Conservation (phyloP, 2,113 vertebrate genomes). For the Phodopus roborovskii region DNA sequence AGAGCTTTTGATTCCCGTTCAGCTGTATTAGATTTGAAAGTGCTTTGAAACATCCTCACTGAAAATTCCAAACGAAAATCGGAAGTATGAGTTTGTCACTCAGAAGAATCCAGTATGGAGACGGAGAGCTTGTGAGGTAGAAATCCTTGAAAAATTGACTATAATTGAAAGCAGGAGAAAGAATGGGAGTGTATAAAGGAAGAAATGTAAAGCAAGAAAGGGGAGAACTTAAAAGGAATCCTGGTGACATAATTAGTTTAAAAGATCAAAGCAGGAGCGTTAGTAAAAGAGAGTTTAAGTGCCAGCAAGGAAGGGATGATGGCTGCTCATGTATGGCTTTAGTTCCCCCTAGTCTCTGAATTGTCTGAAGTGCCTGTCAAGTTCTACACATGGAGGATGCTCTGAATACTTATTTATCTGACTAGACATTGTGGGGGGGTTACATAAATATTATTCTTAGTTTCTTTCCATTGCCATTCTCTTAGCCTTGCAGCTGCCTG, state of each 20-base stretch:
- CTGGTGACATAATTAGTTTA: not conserved
- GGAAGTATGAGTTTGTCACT: not conserved
- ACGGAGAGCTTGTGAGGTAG: not conserved
- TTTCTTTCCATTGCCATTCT: conserved; percentile 29
- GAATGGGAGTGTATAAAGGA: not conserved
- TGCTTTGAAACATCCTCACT: not conserved
- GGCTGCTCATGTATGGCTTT: not conserved
- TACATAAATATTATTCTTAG: not conserved
- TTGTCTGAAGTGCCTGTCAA: conserved; percentile 7
- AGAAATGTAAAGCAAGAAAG: not conserved
- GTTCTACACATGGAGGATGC: not conserved
- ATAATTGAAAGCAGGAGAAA: conserved; percentile 1
- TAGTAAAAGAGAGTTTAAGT: not conserved
- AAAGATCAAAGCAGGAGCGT: not conserved
- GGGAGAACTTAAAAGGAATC: not conserved
- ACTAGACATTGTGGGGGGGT: not conserved
- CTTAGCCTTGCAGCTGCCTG: not conserved
- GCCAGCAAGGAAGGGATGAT: not conserved
- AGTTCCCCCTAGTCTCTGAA: not conserved
- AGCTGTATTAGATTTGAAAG: not conserved
- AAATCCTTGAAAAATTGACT: conserved; percentile 17
- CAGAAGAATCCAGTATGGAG: not conserved
- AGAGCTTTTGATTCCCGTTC: not conserved
- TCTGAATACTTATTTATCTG: not conserved
- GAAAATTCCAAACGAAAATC: conserved; percentile 25